These are phyloP conservation scores for Columbina picui DNA, from an alignment of 2,113 vertebrate species.

Conservation along the genomic window DNA sequence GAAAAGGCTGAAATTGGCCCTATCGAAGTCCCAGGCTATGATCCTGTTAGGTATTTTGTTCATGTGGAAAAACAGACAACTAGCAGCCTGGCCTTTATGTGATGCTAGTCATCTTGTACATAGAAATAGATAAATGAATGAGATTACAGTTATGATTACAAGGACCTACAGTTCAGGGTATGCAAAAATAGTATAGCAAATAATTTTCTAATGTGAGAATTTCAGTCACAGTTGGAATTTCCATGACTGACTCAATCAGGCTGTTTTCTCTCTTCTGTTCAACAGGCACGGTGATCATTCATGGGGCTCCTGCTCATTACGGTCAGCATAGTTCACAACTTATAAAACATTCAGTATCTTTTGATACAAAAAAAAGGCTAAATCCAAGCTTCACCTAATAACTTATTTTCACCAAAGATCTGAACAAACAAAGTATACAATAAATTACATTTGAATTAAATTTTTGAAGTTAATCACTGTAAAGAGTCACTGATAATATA, in stretches of 20 bases:
- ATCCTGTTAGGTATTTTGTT: not conserved
- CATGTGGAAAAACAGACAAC: not conserved
- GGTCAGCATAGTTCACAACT: not conserved
- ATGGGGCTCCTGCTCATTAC: not conserved
- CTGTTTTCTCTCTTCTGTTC: not conserved
- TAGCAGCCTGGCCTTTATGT: not conserved
- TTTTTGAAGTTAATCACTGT: not conserved
- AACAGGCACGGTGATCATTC: not conserved
- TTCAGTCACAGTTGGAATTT: not conserved
- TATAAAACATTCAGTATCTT: not conserved
- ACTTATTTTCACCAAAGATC: not conserved
- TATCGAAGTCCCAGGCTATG: no score
- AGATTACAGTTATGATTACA: not conserved
- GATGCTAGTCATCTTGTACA: not conserved
- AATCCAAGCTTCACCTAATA: not conserved
- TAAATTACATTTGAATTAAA: slow-evolving; percentile 55
- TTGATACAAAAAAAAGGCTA: not conserved
- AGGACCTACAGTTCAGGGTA: not conserved
- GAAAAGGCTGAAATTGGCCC: no score
- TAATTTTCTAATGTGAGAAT: not conserved
- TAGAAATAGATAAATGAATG: not conserved
- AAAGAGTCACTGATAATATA: not conserved
- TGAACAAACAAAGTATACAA: slow-evolving; percentile 48
- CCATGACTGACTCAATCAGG: not conserved
- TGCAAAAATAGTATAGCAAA: not conserved